Base-by-base conservation (phyloP, 2,888 invertebrate species). In the Chalcis sispes region DNA sequence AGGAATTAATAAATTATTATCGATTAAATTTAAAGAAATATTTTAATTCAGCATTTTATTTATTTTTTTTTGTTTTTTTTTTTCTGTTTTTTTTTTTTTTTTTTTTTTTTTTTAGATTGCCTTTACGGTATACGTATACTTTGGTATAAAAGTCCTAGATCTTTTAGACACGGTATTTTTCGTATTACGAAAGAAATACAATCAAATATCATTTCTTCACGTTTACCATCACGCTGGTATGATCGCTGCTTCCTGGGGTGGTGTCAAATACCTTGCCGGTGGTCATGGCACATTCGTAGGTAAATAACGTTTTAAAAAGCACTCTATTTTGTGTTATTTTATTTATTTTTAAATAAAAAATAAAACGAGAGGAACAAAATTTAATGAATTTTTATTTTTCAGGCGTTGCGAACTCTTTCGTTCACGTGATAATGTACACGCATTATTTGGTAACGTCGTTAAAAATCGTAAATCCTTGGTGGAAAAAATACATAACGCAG, bases 181-280 rank as follows among this genome's bases (percentile, higher is more conserved):
- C 87, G 92, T 95, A n/a, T 88, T 96, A 79, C 90, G 96, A 71
- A 96, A 96, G 88, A 96, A 95, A 85, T 91, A 93, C 80, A 93
- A 92, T 75, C 96, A 97, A 89, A 91, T 96, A 18, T 92, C 95
- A 1, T 96, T 96, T 84, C 91, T 97, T 32, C 96, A 97, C 84
- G 92, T 96, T 4, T 96, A 96, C 84, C 96, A 97, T 87, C 96
- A 97, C 85, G 91, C 93, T 0, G 94, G 95, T 0, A 96, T 97
- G 95, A 92, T 94, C 0, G 46, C 92, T 4, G 90, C 92, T 0
- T 89, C 90, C 73, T 96, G 94, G 93, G 85, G 89, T 18, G 91
- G 90, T 1, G 84, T 89, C 1, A 94, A 93, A 89, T 94, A 91
- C 82, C 81, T 91, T 0, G 90, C 92, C 80, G 92, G 93, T 89